These are phyloP conservation scores for Drosophila neocordata DNA, from an alignment of 1,140 invertebrate species.

Conservation along the genomic window DNA sequence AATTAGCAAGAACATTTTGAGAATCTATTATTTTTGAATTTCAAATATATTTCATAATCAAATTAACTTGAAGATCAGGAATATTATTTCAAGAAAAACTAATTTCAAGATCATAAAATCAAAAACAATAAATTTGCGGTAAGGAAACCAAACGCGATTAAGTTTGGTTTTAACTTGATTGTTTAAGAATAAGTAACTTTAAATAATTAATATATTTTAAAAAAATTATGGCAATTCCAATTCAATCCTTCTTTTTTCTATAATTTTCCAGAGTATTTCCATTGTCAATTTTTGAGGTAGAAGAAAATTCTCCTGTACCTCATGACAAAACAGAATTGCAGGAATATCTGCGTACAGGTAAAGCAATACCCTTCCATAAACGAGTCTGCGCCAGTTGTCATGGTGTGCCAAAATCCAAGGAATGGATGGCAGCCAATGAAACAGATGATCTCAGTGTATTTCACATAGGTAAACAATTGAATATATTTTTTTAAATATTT, in stretches of 20 bases:
- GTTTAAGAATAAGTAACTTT: no score
- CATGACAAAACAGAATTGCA: constrained; percentile 89
- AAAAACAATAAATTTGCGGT: no score
- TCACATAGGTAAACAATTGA: constrained; percentile 88
- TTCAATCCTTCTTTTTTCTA: no score
- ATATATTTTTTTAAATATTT: rapidly evolving
- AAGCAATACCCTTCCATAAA: constrained; percentile 95
- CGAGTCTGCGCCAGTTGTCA: constrained; percentile 94
- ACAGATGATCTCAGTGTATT: constrained; percentile 90
- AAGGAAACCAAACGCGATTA: no score
- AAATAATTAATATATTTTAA: no score
- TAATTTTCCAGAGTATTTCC: constrained; percentile 70
- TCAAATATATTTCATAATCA: not conserved
- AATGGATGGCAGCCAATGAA: constrained; percentile 90
- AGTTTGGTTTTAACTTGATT: no score
- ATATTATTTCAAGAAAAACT: no score
- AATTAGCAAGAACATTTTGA: no score
- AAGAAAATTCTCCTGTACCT: constrained; percentile 84
- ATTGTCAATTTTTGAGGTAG: constrained; percentile 80
- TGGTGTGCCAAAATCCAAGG: constrained; percentile 92
- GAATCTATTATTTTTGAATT: not conserved
- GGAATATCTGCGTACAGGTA: constrained; percentile 89
- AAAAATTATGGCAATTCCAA: not conserved
- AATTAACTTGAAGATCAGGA: no score
- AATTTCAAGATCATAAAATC: no score